phyloP scores from a whole-genome alignment of 2,113 vertebrate species.

The Uropsilus gracilis region DNA sequence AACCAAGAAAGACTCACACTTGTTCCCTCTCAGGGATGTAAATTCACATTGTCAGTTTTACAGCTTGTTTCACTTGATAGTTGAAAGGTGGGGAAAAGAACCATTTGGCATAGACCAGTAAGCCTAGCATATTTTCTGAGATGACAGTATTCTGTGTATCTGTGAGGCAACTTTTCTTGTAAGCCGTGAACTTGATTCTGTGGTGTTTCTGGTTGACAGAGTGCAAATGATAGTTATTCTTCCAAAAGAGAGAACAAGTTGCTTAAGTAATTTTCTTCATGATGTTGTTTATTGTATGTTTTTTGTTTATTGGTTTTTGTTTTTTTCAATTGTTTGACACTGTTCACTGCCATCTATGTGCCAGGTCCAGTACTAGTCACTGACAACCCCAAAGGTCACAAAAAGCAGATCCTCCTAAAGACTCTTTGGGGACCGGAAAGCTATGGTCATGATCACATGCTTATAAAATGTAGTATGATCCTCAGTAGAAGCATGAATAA shows the following conservation, averaged over 20 bases:
- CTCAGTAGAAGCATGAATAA: neutral
- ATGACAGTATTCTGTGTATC: neutral
- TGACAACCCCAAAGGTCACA: neutral
- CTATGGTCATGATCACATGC: fast-evolving
- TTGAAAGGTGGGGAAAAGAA: neutral
- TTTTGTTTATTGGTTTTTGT: too few relatives aligned
- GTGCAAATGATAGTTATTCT: neutral
- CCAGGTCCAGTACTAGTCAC: neutral
- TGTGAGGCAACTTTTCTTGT: neutral
- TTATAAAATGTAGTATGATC: neutral
- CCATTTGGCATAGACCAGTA: neutral
- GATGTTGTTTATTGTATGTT: too few relatives aligned
- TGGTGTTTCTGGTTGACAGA: neutral
- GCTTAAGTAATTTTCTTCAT: neutral
- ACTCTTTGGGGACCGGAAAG: neutral
- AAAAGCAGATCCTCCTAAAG: neutral
- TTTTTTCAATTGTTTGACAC: neutral
- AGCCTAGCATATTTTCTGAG: neutral
- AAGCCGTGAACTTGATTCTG: neutral
- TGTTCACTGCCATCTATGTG: neutral
- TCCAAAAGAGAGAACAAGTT: neutral
- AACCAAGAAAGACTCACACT: neutral
- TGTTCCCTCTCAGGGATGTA: neutral
- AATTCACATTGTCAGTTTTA: neutral
- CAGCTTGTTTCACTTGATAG: neutral